These are phyloP conservation scores for Sylvietta virens DNA, from an alignment of 2,113 vertebrate genomes.

Conservation along the genomic window DNA sequence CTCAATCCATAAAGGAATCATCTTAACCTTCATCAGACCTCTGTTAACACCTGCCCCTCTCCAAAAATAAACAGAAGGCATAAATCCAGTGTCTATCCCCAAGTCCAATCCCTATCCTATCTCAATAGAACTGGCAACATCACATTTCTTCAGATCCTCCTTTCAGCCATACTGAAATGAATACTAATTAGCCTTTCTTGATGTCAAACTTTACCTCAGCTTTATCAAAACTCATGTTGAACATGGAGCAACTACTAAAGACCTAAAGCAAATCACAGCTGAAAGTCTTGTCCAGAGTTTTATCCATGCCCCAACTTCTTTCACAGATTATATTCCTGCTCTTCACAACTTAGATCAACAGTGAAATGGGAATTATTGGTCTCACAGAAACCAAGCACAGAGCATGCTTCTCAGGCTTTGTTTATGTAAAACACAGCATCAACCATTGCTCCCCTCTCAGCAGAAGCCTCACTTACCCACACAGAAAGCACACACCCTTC, in stretches of 20 bases:
- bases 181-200: neutral
- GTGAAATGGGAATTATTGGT: neutral
- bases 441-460: neutral
- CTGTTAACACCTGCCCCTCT: neutral
- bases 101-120: neutral
- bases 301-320: neutral
- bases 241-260: neutral
- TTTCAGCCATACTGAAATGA: neutral
- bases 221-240: neutral
- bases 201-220: neutral
- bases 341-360: neutral
- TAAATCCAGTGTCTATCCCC: neutral
- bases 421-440: neutral
- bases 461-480: rapidly evolving
- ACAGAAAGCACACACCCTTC: neutral
- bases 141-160: neutral
- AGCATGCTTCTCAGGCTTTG: neutral
- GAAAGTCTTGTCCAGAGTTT: neutral
- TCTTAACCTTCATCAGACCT: neutral
- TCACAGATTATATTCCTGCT: neutral
- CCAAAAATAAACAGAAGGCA: neutral
- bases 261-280: neutral
- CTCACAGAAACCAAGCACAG: neutral
- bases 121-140: neutral
- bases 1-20: neutral